These are phyloP conservation scores for Caenorhabditis uteleia DNA, from an alignment of 2,888 invertebrate genomes.

Conservation along the genomic window DNA sequence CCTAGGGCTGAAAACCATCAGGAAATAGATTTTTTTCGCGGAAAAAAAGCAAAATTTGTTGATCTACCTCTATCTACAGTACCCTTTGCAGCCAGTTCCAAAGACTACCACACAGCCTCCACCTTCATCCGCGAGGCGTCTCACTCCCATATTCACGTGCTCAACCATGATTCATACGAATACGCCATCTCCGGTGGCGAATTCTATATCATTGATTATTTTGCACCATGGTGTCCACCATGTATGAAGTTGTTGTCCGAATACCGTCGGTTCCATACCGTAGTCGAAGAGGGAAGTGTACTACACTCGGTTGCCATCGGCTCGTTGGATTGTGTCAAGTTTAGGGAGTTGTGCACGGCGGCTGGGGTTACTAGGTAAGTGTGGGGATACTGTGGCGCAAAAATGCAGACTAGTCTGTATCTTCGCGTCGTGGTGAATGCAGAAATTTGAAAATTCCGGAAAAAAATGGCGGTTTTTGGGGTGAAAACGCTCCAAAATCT, in stretches of 20 bases:
- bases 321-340: slow-evolving; percentile 62
- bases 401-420: background rate
- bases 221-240: slow-evolving; percentile 82
- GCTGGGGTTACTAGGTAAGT: slow-evolving; percentile 55
- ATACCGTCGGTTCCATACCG: slow-evolving; percentile 76
- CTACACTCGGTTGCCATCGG: slow-evolving; percentile 49
- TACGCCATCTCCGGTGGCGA: slow-evolving; percentile 65
- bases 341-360: slow-evolving; percentile 53
- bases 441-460: too few relatives aligned
- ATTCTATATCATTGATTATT: slow-evolving; percentile 80
- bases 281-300: slow-evolving; percentile 60
- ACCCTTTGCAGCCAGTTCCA: slow-evolving; percentile 70
- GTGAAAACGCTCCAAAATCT: too few relatives aligned
- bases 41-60: too few relatives aligned
- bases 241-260: slow-evolving; percentile 79
- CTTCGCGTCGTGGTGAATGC: too few relatives aligned
- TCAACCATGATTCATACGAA: slow-evolving; percentile 70
- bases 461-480: too few relatives aligned
- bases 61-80: too few relatives aligned
- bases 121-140: slow-evolving; percentile 77
- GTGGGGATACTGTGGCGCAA: background rate
- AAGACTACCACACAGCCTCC: slow-evolving; percentile 70
- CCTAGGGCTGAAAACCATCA: too few relatives aligned
- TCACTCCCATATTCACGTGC: slow-evolving; percentile 72
- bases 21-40: background rate